Conservation (phyloP, 35 echinoderm and acorn worm species). For the Apostichopus japonicus region DNA sequence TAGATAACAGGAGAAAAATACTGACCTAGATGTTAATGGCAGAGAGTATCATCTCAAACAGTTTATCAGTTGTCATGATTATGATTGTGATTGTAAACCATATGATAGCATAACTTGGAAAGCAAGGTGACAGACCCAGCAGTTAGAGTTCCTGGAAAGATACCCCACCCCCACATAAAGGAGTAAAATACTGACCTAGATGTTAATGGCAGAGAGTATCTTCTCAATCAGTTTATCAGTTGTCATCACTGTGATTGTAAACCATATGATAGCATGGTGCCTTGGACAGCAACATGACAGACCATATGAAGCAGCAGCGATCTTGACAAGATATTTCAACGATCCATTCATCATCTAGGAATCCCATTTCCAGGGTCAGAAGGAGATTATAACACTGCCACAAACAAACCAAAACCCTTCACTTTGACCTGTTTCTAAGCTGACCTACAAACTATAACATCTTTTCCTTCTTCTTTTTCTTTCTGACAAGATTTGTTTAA, state of each 20-base stretch:
- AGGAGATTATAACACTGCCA: neutral
- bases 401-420: neutral
- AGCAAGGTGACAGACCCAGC: too few relatives aligned
- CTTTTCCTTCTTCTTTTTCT: neutral
- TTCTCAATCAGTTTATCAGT: neutral
- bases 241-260: neutral
- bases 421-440: neutral
- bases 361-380: neutral
- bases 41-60: too few relatives aligned
- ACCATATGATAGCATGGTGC: neutral
- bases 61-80: too few relatives aligned
- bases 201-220: neutral
- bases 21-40: too few relatives aligned
- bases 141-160: too few relatives aligned
- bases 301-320: neutral
- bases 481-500: too few relatives aligned
- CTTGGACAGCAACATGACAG: neutral
- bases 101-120: too few relatives aligned
- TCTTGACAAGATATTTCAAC: neutral
- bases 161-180: too few relatives aligned
- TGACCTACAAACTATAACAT: neutral
- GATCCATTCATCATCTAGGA: neutral
- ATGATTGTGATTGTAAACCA: too few relatives aligned
- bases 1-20: too few relatives aligned
- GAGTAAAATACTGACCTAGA: too few relatives aligned